Percentiles rank a stretch among this genome's conserved stretches.
Conservation (phyloP, 2,888 invertebrate species). For the Allophyes oxyacanthae region DNA sequence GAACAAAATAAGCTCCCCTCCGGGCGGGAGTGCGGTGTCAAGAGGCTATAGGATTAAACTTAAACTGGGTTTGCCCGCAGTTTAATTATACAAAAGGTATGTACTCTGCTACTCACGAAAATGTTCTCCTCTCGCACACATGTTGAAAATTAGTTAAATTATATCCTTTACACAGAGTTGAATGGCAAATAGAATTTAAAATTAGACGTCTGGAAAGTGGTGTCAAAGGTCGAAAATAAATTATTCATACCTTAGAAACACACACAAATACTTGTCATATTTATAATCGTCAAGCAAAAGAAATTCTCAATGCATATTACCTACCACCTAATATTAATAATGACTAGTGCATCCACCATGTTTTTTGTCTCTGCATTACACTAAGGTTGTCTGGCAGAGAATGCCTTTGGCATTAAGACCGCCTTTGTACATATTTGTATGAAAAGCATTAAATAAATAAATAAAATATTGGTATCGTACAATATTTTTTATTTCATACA, state of each 20-base stretch:
- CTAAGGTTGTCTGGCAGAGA: too few relatives aligned
- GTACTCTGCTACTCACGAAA: conserved; percentile 77
- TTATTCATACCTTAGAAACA: conserved; percentile 61
- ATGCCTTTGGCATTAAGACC: too few relatives aligned
- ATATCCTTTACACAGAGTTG: conserved; percentile 76
- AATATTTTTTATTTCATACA: conserved; percentile 67
- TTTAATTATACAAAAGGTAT: conserved; percentile 89
- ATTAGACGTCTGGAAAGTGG: conserved; percentile 75
- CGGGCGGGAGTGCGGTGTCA: conserved; percentile 85
- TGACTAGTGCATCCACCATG: too few relatives aligned
- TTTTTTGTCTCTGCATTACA: too few relatives aligned
- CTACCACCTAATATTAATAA: too few relatives aligned
- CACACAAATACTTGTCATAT: conserved; percentile 45
- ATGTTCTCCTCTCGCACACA: conserved; percentile 76
- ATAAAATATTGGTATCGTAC: too few relatives aligned
- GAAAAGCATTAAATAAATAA: too few relatives aligned
- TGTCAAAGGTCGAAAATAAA: conserved; percentile 67
- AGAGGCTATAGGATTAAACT: conserved; percentile 89
- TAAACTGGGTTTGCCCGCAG: conserved; percentile 87
- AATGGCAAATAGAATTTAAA: conserved; percentile 80
- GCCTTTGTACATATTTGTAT: too few relatives aligned
- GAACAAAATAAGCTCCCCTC: conserved; percentile 88
- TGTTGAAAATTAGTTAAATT: conserved; percentile 84
- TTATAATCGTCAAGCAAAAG: conserved; percentile 52
- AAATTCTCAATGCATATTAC: conserved; percentile 58